A percentile compares a stretch with the other conserved stretches of the same genome.
Conservation (phyloP, 2,797 vertebrate species). For the Lophius americanus region DNA sequence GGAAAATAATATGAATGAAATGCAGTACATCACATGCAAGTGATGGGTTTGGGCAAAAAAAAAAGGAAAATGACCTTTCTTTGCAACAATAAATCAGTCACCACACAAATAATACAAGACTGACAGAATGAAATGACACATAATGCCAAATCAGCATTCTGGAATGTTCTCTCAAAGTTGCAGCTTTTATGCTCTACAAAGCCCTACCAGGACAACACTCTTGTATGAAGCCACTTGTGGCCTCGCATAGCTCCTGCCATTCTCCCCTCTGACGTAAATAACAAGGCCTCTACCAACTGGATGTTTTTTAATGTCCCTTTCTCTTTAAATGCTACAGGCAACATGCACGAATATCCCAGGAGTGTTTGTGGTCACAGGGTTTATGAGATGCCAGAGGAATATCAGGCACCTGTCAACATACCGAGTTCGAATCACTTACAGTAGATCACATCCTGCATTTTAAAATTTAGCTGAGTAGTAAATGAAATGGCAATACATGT, state of each 20-base stretch:
- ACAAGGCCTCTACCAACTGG: constrained; percentile 6
- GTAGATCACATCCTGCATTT: constrained; percentile 31
- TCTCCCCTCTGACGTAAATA: constrained; percentile 10
- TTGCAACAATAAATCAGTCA: too few relatives aligned
- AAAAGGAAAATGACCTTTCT: too few relatives aligned
- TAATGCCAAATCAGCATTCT: neutral
- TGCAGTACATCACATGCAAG: too few relatives aligned
- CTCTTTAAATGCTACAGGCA: constrained; percentile 16
- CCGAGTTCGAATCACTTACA: constrained; percentile 22
- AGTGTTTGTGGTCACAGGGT: constrained; percentile 23
- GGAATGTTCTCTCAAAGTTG: neutral
- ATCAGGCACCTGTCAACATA: constrained; percentile 25
- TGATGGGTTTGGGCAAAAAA: too few relatives aligned
- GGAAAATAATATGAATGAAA: too few relatives aligned
- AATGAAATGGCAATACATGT: constrained; percentile 26
- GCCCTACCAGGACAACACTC: constrained; percentile 1
- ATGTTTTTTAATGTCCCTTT: constrained; percentile 25
- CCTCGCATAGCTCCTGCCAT: neutral
- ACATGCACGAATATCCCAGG: constrained; percentile 19
- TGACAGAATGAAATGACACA: neutral
- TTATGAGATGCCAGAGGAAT: constrained; percentile 30
- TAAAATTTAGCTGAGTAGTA: constrained; percentile 32
- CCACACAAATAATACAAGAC: neutral
- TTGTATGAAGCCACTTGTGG: constrained; percentile 4
- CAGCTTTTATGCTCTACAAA: neutral